Evolutionary conservation across 2,113 vertebrate species (phyloP).

Genomic region (zebrafish (Danio rerio)): DNA sequence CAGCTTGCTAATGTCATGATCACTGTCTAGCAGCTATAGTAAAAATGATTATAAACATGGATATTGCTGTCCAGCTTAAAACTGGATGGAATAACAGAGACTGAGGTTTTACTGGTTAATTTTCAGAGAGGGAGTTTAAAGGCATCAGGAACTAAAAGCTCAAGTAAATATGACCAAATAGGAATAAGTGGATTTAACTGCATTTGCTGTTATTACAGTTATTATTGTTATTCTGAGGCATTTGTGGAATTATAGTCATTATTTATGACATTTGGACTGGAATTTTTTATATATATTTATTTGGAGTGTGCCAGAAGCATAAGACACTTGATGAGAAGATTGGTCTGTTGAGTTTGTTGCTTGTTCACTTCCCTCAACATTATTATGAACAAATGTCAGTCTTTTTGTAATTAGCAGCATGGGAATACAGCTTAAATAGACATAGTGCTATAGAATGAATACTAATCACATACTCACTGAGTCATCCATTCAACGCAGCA

Average conservation of each 20-base stretch:
- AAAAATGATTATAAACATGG: neutral
- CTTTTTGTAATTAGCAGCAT: neutral
- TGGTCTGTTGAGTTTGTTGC: slow-evolving; percentile 14
- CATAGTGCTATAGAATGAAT: slow-evolving; percentile 10
- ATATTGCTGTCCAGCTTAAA: neutral
- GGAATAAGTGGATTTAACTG: neutral
- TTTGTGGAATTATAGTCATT: neutral
- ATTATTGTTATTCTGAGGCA: neutral
- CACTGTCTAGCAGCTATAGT: too few species aligned
- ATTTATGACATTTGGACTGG: slow-evolving; percentile 6
- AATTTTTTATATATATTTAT: neutral
- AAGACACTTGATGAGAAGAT: slow-evolving; percentile 8
- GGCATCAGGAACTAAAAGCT: neutral
- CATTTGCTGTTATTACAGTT: neutral
- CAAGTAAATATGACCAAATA: neutral
- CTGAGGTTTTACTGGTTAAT: neutral
- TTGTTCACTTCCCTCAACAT: neutral
- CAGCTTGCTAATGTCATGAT: too few species aligned
- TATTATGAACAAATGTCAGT: slow-evolving; percentile 2
- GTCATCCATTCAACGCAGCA: slow-evolving; percentile 8
- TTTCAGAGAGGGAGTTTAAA: slow-evolving; percentile 12
- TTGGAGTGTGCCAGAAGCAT: neutral
- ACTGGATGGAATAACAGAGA: neutral
- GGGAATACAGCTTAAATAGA: slow-evolving; percentile 17
- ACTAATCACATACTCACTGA: slow-evolving; percentile 3